Evolutionary conservation across 2,888 invertebrate species (phyloP).

Genomic region (Phaonia tiefii): DNA sequence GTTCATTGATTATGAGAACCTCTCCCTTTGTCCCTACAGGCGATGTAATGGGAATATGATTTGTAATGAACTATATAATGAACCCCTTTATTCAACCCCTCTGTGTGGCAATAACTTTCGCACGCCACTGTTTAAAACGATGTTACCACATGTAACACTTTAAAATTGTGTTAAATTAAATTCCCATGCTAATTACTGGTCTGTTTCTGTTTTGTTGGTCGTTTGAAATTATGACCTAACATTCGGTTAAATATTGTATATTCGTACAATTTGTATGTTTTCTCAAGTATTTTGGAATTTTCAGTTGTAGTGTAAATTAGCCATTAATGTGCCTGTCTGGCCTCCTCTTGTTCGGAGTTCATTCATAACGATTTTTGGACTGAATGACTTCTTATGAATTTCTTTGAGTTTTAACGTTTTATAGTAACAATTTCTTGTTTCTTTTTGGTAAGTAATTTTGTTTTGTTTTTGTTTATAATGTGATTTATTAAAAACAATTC

Average conservation of each 20-base stretch:
- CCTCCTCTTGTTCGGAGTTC: conserved; percentile 36
- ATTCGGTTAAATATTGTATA: conserved; percentile 37
- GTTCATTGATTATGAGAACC: no score
- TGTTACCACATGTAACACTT: no score
- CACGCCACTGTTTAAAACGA: no score
- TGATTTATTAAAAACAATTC: conserved; percentile 64
- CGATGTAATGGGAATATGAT: no score
- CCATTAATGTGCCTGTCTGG: conserved; percentile 9
- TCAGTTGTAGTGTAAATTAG: no score
- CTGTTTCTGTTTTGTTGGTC: no score
- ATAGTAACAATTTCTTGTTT: conserved; percentile 24
- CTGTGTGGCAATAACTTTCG: no score
- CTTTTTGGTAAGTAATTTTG: conserved; percentile 23
- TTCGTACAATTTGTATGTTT: conserved; percentile 18
- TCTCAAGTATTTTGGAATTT: no score
- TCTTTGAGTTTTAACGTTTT: conserved; percentile 59
- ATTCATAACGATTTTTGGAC: conserved; percentile 57
- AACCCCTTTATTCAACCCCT: no score
- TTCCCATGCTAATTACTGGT: conserved; percentile 65
- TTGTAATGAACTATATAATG: no score
- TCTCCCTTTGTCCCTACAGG: no score
- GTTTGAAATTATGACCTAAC: conserved; percentile 60
- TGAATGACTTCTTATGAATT: conserved; percentile 48
- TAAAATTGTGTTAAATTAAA: conserved; percentile 61
- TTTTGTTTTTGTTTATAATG: conserved; percentile 47